Percentiles rank a stretch among this genome's conserved stretches.
Evolutionary conservation across 2,888 invertebrate species (phyloP).

Genomic region (Branchipolynoe longqiensis): DNA sequence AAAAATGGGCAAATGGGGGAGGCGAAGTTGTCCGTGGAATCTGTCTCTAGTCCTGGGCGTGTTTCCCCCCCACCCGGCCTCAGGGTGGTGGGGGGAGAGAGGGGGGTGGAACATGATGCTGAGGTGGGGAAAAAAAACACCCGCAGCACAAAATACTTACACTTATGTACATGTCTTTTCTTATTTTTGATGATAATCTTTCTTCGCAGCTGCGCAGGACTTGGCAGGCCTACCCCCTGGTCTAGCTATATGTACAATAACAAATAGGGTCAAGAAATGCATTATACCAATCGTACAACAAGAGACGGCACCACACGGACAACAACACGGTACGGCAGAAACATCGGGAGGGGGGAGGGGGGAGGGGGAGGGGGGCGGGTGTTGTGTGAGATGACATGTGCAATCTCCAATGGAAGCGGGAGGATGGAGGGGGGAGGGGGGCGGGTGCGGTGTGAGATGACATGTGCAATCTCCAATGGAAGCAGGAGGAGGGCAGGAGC

Average conservation of each 20-base stretch:
- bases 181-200: conserved; percentile 99
- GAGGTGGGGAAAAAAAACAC: no score
- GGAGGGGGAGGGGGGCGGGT: no score
- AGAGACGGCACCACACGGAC: background rate
- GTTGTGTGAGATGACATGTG: no score
- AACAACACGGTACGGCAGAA: background rate
- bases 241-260: conserved; percentile 83
- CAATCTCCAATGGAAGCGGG: no score
- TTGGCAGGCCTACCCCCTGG: conserved; percentile 90
- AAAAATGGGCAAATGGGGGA: conserved; percentile 37
- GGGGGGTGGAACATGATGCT: background rate
- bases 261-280: conserved; percentile 49
- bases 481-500: no score
- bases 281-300: conserved; percentile 41
- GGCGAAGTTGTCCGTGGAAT: conserved; percentile 44
- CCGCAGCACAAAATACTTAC: conserved; percentile 68
- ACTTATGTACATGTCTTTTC: conserved; percentile 81
- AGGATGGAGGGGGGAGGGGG: no score
- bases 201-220: conserved; percentile 90
- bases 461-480: no score
- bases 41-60: conserved; percentile 41
- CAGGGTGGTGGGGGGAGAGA: conserved; percentile 11
- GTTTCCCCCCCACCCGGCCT: no score
- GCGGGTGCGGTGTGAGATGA: no score
- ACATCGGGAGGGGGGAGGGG: no score